Conservation (phyloP, 2,113 vertebrate species). For the Pollimyrus isidori region DNA sequence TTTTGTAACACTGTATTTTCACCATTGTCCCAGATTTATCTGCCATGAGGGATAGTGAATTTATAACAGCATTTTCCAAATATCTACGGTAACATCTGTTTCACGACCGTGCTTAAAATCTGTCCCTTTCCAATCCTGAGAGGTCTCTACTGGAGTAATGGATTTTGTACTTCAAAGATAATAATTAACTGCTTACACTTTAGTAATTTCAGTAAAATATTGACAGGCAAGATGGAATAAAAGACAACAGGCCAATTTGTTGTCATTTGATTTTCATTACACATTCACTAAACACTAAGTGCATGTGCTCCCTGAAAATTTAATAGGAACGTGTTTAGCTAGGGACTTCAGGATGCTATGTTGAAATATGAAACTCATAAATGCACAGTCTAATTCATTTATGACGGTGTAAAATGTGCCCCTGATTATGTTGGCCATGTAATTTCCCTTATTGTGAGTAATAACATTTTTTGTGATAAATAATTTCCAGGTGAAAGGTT, state of each 20-base stretch:
- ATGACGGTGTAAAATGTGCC: not conserved
- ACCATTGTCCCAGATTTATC: not conserved
- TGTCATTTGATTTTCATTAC: not conserved
- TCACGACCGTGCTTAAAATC: not conserved
- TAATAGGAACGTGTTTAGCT: not conserved
- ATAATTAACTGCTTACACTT: slow-evolving; percentile 5
- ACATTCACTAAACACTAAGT: slow-evolving; percentile 2
- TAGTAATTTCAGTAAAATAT: slow-evolving; percentile 8
- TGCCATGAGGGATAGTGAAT: not conserved
- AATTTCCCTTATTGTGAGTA: not conserved
- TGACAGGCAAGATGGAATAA: not conserved
- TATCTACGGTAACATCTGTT: not conserved
- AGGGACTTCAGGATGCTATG: not conserved
- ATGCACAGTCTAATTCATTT: not conserved
- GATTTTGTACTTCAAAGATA: not conserved
- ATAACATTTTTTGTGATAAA: not conserved
- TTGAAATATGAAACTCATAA: not conserved
- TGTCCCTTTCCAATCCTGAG: not conserved
- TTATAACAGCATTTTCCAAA: not conserved
- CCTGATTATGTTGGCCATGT: not conserved
- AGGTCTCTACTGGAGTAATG: not conserved
- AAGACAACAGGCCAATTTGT: not conserved
- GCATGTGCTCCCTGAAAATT: not conserved
- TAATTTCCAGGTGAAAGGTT: not conserved
- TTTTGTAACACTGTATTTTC: not conserved